phyloP scores from a whole-genome alignment of 2,797 vertebrate species.

The Phoeniculus purpureus region DNA sequence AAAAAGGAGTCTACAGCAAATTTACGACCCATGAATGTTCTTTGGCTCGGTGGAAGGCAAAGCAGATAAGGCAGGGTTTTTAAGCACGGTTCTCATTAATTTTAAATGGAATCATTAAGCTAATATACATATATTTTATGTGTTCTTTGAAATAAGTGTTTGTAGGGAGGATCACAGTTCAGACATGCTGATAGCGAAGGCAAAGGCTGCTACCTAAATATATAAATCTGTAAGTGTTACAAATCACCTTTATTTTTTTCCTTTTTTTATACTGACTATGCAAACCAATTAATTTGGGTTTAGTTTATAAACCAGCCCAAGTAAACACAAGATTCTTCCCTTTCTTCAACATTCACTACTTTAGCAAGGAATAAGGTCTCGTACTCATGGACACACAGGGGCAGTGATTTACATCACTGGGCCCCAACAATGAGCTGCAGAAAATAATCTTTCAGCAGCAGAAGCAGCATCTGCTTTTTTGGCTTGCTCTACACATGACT shows the following conservation, averaged over 20 bases:
- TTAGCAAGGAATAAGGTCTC: constrained; percentile 31
- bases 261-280: background rate
- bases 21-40: background rate
- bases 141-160: background rate
- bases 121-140: background rate
- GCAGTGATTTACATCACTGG: constrained; percentile 36
- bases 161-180: background rate
- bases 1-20: background rate
- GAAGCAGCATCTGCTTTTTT: constrained; percentile 61
- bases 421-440: background rate
- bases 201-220: background rate
- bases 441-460: constrained; percentile 39
- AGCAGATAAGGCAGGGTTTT: background rate
- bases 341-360: background rate
- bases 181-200: background rate
- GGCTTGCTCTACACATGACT: constrained; percentile 3
- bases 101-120: background rate
- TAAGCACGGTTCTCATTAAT: background rate
- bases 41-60: background rate
- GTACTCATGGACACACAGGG: constrained; percentile 25
- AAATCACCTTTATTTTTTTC: background rate
- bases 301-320: background rate
- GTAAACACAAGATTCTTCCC: background rate
- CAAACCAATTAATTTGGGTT: background rate
- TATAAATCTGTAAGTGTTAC: background rate